Conservation (phyloP, 2,113 vertebrate species). For the Nibea coibor region DNA sequence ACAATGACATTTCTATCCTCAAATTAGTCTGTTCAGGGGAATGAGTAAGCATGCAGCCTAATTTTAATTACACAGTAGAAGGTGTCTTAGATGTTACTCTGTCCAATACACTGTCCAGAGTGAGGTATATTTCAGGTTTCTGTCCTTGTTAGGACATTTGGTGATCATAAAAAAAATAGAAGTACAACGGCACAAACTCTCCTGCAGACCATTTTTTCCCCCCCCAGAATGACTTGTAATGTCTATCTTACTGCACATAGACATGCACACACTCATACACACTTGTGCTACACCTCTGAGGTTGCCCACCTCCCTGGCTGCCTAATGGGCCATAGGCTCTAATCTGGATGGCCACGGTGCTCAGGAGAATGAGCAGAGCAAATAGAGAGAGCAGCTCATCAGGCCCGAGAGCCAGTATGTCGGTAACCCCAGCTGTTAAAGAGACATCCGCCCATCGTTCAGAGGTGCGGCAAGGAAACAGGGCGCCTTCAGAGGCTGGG, state of each 20-base stretch:
- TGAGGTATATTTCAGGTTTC: conserved; percentile 1
- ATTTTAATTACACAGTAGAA: background rate
- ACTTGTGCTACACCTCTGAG: conserved; percentile 51
- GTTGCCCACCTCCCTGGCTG: conserved; percentile 79
- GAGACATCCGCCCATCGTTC: conserved; percentile 69
- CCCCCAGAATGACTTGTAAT: conserved; percentile 46
- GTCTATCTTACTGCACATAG: conserved; percentile 44
- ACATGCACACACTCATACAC: conserved; percentile 51
- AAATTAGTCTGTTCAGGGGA: background rate
- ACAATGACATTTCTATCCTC: background rate
- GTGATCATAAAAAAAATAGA: conserved; percentile 36
- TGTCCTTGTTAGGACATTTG: conserved; percentile 23
- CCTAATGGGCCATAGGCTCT: conserved; percentile 85
- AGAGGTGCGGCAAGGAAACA: conserved; percentile 61
- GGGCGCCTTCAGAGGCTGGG: conserved; percentile 31
- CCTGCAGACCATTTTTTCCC: background rate
- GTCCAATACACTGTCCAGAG: background rate
- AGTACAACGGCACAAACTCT: conserved; percentile 14
- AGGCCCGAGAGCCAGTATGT: conserved; percentile 60
- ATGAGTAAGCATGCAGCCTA: background rate
- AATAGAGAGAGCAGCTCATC: conserved; percentile 79
- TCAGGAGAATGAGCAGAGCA: conserved; percentile 77
- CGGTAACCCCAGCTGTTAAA: conserved; percentile 77
- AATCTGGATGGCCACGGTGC: conserved; percentile 77
- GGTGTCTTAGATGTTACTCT: background rate